Evolutionary conservation across 2,797 vertebrate genomes (phyloP), one percentile per base, ranked within the genome.

Genomic region (Oceanodroma leucorhoa): DNA sequence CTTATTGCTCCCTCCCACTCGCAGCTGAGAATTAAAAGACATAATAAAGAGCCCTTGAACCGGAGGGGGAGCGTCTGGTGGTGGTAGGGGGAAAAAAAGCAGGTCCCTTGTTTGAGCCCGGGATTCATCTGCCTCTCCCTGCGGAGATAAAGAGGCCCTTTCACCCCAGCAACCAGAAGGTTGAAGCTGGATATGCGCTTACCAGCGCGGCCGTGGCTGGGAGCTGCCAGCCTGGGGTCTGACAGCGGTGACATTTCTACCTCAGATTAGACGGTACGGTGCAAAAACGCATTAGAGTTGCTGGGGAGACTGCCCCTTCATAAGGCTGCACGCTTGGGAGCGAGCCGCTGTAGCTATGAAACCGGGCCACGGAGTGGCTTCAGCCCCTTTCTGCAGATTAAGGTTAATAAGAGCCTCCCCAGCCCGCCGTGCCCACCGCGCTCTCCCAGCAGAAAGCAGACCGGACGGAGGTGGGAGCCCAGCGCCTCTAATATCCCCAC

Each of bases 161-260:
- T 97, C 94, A 96, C 95, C 96, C 94, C 91, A 97, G 97, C 97
- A 97, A 97, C 97, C 92, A 90, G 83, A 90, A 96, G 89, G 95
- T 20, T 94, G 78, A 58, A 78, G 90, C 82, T 91, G 96, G 95
- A 96, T 96, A 97, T 97, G 95, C 55, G 90, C 94, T 95, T 87
- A 55, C 18, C 89, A 80, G 91, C 82, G 5, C 8, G 69, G 96
- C 85, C 27, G 5, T n/a, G 67, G 82, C 90, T 79, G 95, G 92
- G 95, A 95, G 95, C 93, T 95, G 96, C 89, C 94, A 89, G 84
- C 93, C 95, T 24, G 78, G 94, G 96, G 77, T 36, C 78, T 75
- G 94, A 85, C 78, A 17, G 70, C 14, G 21, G 82, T 79, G 96
- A 95, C 94, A 87, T 97, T 96, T 93, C 93, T 90, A 15, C 87